Base-by-base conservation (phyloP, 2,888 invertebrate species). In the Nineta flava region DNA sequence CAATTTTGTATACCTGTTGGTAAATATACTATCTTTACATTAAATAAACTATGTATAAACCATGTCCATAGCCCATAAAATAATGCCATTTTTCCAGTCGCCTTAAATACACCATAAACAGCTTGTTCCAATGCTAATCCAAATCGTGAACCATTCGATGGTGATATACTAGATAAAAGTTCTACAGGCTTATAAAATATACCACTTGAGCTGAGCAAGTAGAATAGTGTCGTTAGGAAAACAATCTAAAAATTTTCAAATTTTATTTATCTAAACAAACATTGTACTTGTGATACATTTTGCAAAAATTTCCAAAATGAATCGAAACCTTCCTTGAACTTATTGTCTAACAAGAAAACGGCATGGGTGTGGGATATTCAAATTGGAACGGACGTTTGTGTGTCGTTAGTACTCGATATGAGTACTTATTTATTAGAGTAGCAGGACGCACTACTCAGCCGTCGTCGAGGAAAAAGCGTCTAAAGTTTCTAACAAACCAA, bases 21-120 rank as follows among this genome's bases (percentile, higher is more conserved):
- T 55, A 97, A 75, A 66, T 95, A 97, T 34, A 97, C 90, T 53
- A 99, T 88, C 66, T 92, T 90, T 3, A 87, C 87, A 51, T 88
- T 88, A 64, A 97, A 96, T 10, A 97, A 71, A 55, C 90, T 92
- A 66, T 99, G 97, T 48, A 93, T 87, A 53, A 97, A 78, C 93
- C 96, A 99, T 0, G 97, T 97, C 81, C 96, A 99, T 54, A 97
- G 74, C 0, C 96, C 97, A 64, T 99, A 97, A 70, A 99, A 99
- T 0, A 87, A 74, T 1, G 94, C 90, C 80, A 97, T 90, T 71
- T 97, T 99, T 59, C 95, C 85, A 2, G 96, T 94, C 0, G 96
- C 95, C 52, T 88, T 80, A 64, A 99, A 90, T 12, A 99, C 97
- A 57, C 93, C 92, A 58, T 92, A 93, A 49, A 92, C 83, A 0